Evolutionary conservation across 2,113 vertebrate genomes (phyloP).

Genomic region (Xyliphius kryptos): DNA sequence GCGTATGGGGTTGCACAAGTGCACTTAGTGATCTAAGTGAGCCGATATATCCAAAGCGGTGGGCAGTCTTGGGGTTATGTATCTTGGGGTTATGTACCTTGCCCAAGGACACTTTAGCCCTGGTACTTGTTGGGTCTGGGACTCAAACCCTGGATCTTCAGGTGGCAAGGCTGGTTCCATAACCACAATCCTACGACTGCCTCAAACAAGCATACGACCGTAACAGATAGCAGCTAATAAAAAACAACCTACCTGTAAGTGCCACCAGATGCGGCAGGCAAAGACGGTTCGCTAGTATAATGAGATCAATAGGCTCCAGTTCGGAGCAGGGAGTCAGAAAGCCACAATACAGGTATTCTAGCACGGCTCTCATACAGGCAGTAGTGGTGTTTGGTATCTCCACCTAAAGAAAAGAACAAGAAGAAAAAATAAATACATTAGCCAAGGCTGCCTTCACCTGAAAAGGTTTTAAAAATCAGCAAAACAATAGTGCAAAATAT

Average conservation of each 20-base stretch:
- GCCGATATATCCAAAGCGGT: no score
- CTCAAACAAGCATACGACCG: no score
- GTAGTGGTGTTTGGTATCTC: slow-evolving; percentile 73
- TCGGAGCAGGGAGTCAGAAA: slow-evolving; percentile 67
- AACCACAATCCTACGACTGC: no score
- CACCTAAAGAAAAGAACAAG: slow-evolving; percentile 60
- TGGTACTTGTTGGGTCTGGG: no score
- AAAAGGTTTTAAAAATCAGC: background rate
- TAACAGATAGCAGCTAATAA: background rate
- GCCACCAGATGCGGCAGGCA: slow-evolving; percentile 80
- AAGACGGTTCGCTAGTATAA: slow-evolving; percentile 77
- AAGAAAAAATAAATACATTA: slow-evolving; percentile 2
- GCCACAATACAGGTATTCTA: slow-evolving; percentile 82
- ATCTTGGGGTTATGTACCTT: no score
- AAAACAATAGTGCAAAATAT: background rate
- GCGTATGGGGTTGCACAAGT: no score
- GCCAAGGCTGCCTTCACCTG: background rate
- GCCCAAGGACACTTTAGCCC: no score
- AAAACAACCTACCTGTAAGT: slow-evolving; percentile 69
- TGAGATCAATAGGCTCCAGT: slow-evolving; percentile 76
- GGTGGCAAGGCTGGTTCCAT: no score
- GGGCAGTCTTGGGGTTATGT: no score
- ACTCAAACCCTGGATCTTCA: no score
- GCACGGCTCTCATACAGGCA: slow-evolving; percentile 72
- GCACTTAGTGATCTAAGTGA: no score